These are phyloP conservation scores for Albula goreensis DNA, from an alignment of 2,113 vertebrate species.

Conservation along the genomic window DNA sequence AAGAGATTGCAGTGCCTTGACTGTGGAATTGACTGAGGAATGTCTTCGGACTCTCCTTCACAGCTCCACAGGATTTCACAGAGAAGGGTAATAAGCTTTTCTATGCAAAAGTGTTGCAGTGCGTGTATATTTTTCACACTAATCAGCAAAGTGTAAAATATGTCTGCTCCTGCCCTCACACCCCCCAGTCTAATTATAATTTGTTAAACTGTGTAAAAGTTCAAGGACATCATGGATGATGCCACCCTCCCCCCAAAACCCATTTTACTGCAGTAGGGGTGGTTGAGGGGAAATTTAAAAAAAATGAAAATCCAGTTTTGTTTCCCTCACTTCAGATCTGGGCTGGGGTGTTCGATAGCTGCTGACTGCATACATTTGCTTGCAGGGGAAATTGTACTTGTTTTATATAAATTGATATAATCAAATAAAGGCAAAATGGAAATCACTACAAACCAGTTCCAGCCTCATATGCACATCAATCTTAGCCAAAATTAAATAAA, in stretches of 20 bases:
- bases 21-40: background rate
- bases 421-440: background rate
- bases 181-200: constrained; percentile 61
- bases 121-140: constrained; percentile 57
- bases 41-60: background rate
- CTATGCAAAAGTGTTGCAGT: constrained; percentile 43
- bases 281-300: constrained; percentile 26
- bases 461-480: background rate
- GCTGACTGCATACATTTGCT: constrained; percentile 31
- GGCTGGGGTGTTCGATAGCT: constrained; percentile 9
- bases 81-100: constrained; percentile 57
- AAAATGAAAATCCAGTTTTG: constrained; percentile 5
- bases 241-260: constrained; percentile 18
- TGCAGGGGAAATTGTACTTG: constrained; percentile 36
- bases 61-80: constrained; percentile 28
- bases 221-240: constrained; percentile 52
- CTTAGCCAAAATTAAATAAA: background rate
- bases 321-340: constrained; percentile 45
- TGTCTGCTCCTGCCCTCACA: constrained; percentile 40
- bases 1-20: no score
- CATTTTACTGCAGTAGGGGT: background rate
- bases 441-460: background rate
- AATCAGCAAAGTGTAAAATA: constrained; percentile 59
- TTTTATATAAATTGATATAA: constrained; percentile 15
- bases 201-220: constrained; percentile 60